phyloP scores from a whole-genome alignment of 2,797 vertebrate species.

The Gymnodraco acuticeps region DNA sequence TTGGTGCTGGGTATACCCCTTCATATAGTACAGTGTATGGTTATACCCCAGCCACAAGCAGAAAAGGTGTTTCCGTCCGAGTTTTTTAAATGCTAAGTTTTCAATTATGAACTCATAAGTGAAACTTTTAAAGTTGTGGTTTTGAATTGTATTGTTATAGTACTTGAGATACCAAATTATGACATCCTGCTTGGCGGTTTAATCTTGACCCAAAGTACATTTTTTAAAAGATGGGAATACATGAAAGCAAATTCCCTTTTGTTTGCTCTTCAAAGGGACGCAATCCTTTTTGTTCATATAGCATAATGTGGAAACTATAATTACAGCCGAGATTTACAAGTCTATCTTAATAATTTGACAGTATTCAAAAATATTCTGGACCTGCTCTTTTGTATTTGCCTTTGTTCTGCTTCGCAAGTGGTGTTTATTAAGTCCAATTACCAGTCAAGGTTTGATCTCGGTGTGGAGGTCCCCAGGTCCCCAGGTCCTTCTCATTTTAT shows the following conservation, averaged over 20 bases:
- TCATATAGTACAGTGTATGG: too few relatives aligned
- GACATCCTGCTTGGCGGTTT: conserved; percentile 25
- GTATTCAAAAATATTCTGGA: conserved; percentile 34
- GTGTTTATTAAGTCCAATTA: conserved; percentile 23
- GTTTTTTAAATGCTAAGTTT: conserved; percentile 23
- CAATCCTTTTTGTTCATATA: conserved; percentile 46
- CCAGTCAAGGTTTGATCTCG: conserved; percentile 15
- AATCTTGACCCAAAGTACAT: conserved; percentile 35
- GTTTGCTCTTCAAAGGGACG: conserved; percentile 34
- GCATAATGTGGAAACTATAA: conserved; percentile 56
- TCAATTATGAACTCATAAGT: conserved; percentile 17
- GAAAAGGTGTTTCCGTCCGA: neutral
- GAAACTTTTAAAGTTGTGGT: conserved; percentile 11
- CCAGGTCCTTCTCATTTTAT: neutral
- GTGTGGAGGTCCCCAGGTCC: conserved; percentile 6
- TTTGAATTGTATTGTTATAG: conserved; percentile 39
- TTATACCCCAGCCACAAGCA: neutral
- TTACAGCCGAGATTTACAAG: conserved; percentile 36
- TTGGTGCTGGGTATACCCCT: neutral
- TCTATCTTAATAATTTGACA: conserved; percentile 50
- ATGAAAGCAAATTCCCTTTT: conserved; percentile 30
- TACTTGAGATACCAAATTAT: conserved; percentile 22
- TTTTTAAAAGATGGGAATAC: conserved; percentile 24
- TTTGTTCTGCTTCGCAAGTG: conserved; percentile 15
- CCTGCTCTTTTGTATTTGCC: conserved; percentile 42